phyloP scores from a whole-genome alignment of 2,113 vertebrate species.

The Aptenodytes forsteri region DNA sequence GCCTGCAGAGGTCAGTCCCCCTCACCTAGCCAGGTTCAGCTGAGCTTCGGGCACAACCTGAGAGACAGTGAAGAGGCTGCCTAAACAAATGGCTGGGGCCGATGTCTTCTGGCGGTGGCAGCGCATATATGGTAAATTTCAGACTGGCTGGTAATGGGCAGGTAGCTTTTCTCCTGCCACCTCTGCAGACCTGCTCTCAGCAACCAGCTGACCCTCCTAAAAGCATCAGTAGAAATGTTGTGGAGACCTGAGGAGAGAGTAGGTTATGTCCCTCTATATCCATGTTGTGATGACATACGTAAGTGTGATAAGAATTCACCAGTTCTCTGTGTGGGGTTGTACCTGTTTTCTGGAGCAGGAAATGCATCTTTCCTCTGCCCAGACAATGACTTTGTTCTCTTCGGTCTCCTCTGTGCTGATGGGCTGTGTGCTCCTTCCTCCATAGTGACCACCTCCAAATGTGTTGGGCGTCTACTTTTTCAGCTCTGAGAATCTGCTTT shows the following conservation, averaged over 20 bases:
- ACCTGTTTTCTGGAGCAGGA: neutral
- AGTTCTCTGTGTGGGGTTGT: neutral
- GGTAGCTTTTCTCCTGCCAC: neutral
- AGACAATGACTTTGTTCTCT: neutral
- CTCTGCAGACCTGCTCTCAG: neutral
- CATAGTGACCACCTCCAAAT: neutral
- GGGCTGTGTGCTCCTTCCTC: neutral
- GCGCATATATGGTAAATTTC: neutral
- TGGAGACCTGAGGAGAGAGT: neutral
- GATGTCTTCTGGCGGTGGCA: neutral
- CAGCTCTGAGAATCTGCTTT: neutral
- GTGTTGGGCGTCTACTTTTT: neutral
- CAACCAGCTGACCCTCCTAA: neutral
- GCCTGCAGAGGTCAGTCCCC: neutral
- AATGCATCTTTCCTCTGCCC: neutral
- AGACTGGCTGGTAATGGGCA: neutral
- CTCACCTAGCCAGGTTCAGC: neutral
- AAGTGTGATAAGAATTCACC: neutral
- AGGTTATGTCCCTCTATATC: neutral
- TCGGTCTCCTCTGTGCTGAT: neutral
- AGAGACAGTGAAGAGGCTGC: neutral
- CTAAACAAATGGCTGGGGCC: neutral
- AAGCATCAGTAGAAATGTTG: neutral
- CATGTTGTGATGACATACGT: fast-evolving
- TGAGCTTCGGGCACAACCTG: neutral